Percentiles rank a stretch among this genome's conserved stretches.
phyloP scores from a whole-genome alignment of 2,113 vertebrate species.

The Sinocyclocheilus grahami region DNA sequence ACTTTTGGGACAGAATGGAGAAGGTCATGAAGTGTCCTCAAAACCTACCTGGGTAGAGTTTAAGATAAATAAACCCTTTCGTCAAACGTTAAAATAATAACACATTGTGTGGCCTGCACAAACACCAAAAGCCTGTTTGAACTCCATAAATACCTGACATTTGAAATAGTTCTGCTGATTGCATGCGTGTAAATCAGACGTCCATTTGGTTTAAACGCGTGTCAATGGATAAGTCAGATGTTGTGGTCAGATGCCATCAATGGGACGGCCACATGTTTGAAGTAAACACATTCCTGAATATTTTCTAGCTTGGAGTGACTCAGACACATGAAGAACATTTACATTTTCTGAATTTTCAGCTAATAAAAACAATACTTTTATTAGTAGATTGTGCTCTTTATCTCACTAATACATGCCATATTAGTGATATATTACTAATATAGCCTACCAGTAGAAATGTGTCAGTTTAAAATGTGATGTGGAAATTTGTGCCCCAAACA shows the following conservation, averaged over 20 bases:
- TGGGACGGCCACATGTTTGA: slow-evolving; percentile 37
- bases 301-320: neutral
- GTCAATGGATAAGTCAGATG: slow-evolving; percentile 52
- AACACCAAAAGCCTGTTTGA: neutral
- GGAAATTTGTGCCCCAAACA: neutral
- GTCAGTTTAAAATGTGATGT: neutral
- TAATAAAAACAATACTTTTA: neutral
- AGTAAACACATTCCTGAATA: slow-evolving; percentile 14
- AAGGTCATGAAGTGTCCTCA: slow-evolving; percentile 38
- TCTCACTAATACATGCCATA: neutral
- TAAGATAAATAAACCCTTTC: neutral
- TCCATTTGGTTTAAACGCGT: slow-evolving; percentile 50
- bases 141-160: neutral
- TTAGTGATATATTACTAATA: neutral
- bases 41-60: slow-evolving; percentile 44
- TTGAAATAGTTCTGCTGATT: slow-evolving; percentile 15
- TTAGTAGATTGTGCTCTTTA: neutral
- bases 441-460: neutral
- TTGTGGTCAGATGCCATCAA: slow-evolving; percentile 25
- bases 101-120: neutral
- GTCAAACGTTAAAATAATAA: neutral
- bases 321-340: neutral
- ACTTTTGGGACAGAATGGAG: slow-evolving; percentile 49
- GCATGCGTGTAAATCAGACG: slow-evolving; percentile 31
- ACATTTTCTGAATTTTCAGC: neutral